These are phyloP conservation scores for Marmota monax DNA, from an alignment of 2,113 vertebrate species.

Conservation along the genomic window DNA sequence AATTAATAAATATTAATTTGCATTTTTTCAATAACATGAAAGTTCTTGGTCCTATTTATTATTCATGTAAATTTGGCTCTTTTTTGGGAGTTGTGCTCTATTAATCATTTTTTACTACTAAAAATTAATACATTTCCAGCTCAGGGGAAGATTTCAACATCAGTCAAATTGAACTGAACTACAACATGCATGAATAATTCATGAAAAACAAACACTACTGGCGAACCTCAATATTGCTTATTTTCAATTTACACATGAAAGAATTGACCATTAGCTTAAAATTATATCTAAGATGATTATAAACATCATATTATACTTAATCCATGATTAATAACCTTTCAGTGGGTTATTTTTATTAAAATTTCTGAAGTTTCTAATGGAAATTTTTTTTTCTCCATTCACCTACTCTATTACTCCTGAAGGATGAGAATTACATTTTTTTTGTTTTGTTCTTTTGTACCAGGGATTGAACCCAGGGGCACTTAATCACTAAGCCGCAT, in stretches of 20 bases:
- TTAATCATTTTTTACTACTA: slow-evolving; percentile 40
- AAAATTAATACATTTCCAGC: not conserved
- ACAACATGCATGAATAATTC: not conserved
- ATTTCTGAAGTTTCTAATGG: not conserved
- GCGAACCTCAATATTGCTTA: not conserved
- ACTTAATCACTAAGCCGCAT: no score
- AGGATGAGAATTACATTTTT: not conserved
- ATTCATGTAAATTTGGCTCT: not conserved
- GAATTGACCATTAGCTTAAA: not conserved
- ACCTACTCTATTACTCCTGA: not conserved
- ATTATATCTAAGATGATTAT: not conserved
- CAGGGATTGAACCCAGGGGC: no score
- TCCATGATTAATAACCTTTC: not conserved
- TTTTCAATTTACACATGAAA: not conserved
- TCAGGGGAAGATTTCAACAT: not conserved
- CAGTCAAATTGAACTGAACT: not conserved
- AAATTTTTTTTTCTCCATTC: not conserved
- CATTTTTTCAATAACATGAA: not conserved
- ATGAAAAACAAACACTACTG: not conserved
- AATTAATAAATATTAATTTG: slow-evolving; percentile 18
- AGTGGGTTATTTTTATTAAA: not conserved
- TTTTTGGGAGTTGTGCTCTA: not conserved
- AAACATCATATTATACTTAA: not conserved
- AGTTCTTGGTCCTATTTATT: not conserved
- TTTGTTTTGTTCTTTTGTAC: no score